phyloP scores from a whole-genome alignment of 1,140 invertebrate species.

The Pseudomyrmex concolor region DNA sequence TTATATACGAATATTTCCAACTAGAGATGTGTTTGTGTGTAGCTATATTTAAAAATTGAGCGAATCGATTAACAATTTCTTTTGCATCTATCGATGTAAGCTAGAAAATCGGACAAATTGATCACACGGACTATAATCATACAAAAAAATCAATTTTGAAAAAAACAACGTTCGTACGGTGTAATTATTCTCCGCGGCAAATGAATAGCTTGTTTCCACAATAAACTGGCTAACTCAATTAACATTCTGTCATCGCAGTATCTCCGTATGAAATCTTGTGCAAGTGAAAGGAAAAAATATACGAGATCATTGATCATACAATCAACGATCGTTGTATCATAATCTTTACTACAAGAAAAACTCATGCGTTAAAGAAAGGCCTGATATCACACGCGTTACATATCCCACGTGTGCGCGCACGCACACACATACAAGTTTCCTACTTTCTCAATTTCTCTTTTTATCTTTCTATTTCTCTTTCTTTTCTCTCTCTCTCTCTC shows the following conservation, averaged over 20 bases:
- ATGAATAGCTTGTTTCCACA: not conserved
- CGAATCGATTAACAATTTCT: not conserved
- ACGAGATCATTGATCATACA: not conserved
- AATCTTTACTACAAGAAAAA: constrained; percentile 20
- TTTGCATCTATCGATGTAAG: not conserved
- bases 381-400: constrained; percentile 12
- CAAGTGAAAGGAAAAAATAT: not conserved
- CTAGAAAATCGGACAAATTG: not conserved
- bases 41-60: not conserved
- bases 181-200: not conserved
- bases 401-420: not conserved
- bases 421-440: not conserved
- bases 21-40: not conserved
- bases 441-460: not conserved
- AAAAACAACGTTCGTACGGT: not conserved
- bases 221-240: constrained; percentile 8
- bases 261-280: not conserved
- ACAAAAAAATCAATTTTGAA: not conserved
- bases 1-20: not conserved
- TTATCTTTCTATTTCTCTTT: too few species aligned
- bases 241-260: not conserved
- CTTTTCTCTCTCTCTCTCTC: too few species aligned
- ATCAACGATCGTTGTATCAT: not conserved
- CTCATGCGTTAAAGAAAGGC: constrained; percentile 25
- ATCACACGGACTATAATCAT: not conserved